Percentiles rank a stretch among this genome's conserved stretches.
Evolutionary conservation across 1,140 invertebrate genomes (phyloP).

Genomic region (Whitmania pigra): DNA sequence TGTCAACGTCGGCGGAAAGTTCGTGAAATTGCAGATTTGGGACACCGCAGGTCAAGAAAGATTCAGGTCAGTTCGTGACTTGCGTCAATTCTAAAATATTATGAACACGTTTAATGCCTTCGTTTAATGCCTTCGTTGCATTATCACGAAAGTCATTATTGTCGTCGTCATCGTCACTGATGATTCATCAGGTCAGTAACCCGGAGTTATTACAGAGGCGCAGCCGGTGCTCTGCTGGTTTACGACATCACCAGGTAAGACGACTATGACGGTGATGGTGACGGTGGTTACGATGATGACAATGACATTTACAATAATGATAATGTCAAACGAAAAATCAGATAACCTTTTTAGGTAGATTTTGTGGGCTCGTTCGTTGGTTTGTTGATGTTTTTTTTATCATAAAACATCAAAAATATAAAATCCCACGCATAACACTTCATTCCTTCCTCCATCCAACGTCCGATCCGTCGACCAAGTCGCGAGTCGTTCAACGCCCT

Average conservation of each 20-base stretch:
- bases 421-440: not conserved
- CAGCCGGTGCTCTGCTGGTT: constrained; percentile 92
- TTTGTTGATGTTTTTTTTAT: not conserved
- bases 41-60: constrained; percentile 47
- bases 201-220: constrained; percentile 93
- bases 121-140: no score
- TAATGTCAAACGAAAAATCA: no score
- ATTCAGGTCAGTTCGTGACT: constrained; percentile 43
- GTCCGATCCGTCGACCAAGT: constrained; percentile 25
- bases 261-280: not conserved
- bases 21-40: constrained; percentile 70
- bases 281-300: not conserved
- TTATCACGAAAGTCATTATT: no score
- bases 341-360: no score
- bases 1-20: constrained; percentile 70
- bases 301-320: no score
- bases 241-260: constrained; percentile 84
- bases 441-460: not conserved
- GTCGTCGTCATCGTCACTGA: not conserved
- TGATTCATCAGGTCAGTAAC: constrained; percentile 86
- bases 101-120: no score
- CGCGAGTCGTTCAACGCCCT: constrained; percentile 45
- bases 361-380: no score
- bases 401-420: not conserved
- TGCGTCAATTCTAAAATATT: not conserved